Conservation (phyloP, 2,888 invertebrate genomes). For the Aplocera efformata region DNA sequence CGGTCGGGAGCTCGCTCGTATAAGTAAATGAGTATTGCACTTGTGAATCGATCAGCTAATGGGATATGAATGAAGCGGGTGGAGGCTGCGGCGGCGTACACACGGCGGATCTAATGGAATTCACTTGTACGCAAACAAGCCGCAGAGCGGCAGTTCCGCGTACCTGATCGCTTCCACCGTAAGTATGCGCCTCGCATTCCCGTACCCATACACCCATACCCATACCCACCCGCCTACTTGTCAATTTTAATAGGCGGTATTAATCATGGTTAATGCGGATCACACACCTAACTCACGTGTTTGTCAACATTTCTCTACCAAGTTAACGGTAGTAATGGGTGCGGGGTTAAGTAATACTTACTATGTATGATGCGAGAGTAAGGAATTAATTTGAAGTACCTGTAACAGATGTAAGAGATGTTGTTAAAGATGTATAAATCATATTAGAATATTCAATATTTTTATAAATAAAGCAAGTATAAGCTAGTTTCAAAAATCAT, state of each 20-base stretch:
- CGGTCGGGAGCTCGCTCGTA: constrained; percentile 27
- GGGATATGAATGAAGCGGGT: constrained; percentile 76
- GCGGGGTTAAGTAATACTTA: constrained; percentile 20
- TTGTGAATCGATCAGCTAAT: constrained; percentile 76
- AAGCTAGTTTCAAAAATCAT: no score
- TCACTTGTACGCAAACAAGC: constrained; percentile 79
- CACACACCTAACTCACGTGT: constrained; percentile 24
- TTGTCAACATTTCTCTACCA: constrained; percentile 29
- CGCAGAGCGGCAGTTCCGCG: constrained; percentile 53
- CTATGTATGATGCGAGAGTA: constrained; percentile 10
- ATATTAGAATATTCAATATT: no score
- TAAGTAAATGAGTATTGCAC: constrained; percentile 56
- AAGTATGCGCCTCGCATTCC: constrained; percentile 43
- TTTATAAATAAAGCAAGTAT: no score
- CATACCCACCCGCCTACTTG: constrained; percentile 18
- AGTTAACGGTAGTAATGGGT: constrained; percentile 21
- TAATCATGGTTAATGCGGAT: constrained; percentile 32
- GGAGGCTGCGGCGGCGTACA: constrained; percentile 66
- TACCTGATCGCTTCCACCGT: constrained; percentile 44
- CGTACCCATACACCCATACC: neutral
- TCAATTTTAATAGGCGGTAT: constrained; percentile 32
- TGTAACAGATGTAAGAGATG: constrained; percentile 29
- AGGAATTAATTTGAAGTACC: constrained; percentile 26
- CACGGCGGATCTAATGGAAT: constrained; percentile 77
- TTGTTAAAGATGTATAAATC: constrained; percentile 8